These are phyloP conservation scores for Fabriciana adippe DNA, from an alignment of 2,888 invertebrate species.

Conservation along the genomic window DNA sequence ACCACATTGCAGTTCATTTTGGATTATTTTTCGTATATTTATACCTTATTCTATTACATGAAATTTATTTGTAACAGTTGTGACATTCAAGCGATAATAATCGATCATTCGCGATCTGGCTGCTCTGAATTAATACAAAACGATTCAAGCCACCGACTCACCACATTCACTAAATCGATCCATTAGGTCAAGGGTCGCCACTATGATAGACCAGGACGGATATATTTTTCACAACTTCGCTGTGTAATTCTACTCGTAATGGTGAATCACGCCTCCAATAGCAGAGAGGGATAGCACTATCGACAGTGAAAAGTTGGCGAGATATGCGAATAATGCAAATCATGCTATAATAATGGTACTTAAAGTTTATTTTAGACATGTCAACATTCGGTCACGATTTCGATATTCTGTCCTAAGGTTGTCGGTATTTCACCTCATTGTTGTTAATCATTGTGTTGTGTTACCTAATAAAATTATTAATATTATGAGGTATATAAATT, in stretches of 20 bases:
- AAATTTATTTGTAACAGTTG: not conserved
- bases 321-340: constrained; percentile 60
- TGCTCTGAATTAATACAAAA: constrained; percentile 64
- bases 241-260: constrained; percentile 66
- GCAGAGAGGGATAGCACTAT: constrained; percentile 70
- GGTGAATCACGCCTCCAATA: constrained; percentile 77
- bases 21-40: too few relatives aligned
- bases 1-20: too few relatives aligned
- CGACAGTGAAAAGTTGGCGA: constrained; percentile 72
- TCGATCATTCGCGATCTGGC: constrained; percentile 49
- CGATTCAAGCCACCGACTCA: constrained; percentile 60
- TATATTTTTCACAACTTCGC: constrained; percentile 64
- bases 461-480: constrained; percentile 42
- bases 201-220: constrained; percentile 69
- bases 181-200: constrained; percentile 77
- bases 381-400: constrained; percentile 61
- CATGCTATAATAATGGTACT: constrained; percentile 52
- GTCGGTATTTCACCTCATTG: constrained; percentile 71
- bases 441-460: constrained; percentile 56
- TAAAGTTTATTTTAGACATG: constrained; percentile 57
- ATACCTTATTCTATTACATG: not conserved
- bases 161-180: constrained; percentile 76
- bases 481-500: constrained; percentile 5
- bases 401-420: constrained; percentile 63
- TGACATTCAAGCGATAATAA: constrained; percentile 29